These are phyloP conservation scores for Heliothis virescens DNA, from an alignment of 1,140 invertebrate species.

Conservation along the genomic window DNA sequence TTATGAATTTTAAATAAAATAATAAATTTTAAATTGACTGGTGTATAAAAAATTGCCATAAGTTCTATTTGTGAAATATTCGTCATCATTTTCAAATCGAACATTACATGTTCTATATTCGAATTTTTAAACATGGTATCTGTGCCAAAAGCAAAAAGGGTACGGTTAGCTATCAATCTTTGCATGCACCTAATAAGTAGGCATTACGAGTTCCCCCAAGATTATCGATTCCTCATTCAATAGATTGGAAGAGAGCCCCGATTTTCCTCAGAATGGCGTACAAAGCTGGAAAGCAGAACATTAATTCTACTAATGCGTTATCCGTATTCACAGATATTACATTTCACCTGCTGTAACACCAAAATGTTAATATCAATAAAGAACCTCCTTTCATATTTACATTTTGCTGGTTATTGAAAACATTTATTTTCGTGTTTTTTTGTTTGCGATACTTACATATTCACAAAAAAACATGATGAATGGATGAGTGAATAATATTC, in stretches of 20 bases:
- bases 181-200: conserved; percentile 33
- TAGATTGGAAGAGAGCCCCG: conserved; percentile 54
- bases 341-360: conserved; percentile 41
- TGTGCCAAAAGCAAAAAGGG: neutral
- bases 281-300: conserved; percentile 60
- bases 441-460: neutral
- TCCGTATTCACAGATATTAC: conserved; percentile 50
- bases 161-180: conserved; percentile 20
- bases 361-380: conserved; percentile 6
- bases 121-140: neutral
- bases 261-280: conserved; percentile 51
- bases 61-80: no score
- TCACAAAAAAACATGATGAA: conserved; percentile 18
- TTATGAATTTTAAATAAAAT: no score
- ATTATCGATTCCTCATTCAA: conserved; percentile 66
- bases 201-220: conserved; percentile 52
- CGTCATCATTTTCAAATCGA: no score
- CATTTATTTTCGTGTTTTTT: conserved; percentile 32
- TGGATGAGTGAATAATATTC: conserved; percentile 7
- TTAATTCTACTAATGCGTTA: conserved; percentile 65
- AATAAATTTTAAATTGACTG: no score
- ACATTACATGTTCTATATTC: no score
- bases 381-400: conserved; percentile 27
- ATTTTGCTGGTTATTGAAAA: conserved; percentile 27
- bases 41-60: no score